Evolutionary conservation across 2,888 invertebrate species (phyloP).

Genomic region (Caenorhabditis sp.): DNA sequence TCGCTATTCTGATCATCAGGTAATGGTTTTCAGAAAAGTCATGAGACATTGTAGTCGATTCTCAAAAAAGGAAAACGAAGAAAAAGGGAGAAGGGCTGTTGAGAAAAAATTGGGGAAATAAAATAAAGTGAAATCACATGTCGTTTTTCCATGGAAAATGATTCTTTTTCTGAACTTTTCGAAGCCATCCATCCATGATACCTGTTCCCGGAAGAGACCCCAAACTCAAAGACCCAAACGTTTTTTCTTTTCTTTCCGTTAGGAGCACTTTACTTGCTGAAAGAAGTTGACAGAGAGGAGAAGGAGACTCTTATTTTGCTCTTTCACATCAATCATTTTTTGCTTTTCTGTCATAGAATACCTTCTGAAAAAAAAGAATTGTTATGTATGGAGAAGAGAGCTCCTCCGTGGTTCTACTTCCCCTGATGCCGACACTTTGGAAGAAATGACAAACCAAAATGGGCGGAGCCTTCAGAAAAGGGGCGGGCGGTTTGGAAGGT

Average conservation of each 20-base stretch:
- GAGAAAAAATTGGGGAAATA: neutral
- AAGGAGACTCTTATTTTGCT: slow-evolving; percentile 11
- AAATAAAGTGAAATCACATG: slow-evolving; percentile 36
- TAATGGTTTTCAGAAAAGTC: slow-evolving; percentile 56
- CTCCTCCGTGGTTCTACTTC: slow-evolving; percentile 11
- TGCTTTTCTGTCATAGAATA: slow-evolving; percentile 17
- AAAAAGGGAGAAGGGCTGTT: neutral
- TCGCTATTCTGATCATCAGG: slow-evolving; percentile 30
- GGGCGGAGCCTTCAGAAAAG: slow-evolving; percentile 45
- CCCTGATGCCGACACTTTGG: slow-evolving; percentile 6
- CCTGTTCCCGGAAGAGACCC: slow-evolving; percentile 20
- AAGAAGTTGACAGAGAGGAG: slow-evolving; percentile 14
- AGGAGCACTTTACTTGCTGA: slow-evolving; percentile 1
- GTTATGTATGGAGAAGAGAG: neutral
- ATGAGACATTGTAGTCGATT: slow-evolving; percentile 35
- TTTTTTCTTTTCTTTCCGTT: neutral
- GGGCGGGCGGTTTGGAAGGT: slow-evolving; percentile 17
- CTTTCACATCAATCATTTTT: slow-evolving; percentile 48
- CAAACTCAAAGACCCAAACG: neutral
- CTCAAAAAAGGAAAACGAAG: slow-evolving; percentile 21
- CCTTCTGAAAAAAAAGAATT: slow-evolving; percentile 7
- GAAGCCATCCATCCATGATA: slow-evolving; percentile 28
- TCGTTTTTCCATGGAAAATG: slow-evolving; percentile 28
- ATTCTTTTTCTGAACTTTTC: slow-evolving; percentile 23
- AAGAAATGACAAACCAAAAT: slow-evolving; percentile 42